Percentiles rank a stretch among this genome's conserved stretches.
phyloP scores from a whole-genome alignment of 35 echinoderm and acorn worm species.

The Apostichopus japonicus region DNA sequence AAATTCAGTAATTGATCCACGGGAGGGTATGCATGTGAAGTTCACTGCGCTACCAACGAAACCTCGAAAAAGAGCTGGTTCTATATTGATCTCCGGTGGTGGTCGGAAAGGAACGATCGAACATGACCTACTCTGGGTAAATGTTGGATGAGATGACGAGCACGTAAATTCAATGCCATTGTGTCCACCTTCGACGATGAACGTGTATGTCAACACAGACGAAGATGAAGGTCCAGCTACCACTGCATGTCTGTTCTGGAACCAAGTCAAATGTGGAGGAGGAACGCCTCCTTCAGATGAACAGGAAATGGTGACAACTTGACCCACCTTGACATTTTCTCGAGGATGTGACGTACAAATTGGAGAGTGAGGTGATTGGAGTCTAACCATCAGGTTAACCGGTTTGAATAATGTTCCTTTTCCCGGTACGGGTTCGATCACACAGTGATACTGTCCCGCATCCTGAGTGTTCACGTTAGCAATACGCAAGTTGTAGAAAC shows the following conservation, averaged over 20 bases:
- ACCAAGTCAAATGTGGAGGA: neutral
- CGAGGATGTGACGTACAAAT: neutral
- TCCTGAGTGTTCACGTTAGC: conserved; percentile 1
- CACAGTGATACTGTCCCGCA: conserved; percentile 24
- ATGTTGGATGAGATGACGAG: conserved; percentile 8
- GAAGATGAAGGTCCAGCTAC: conserved; percentile 1
- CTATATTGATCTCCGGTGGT: neutral
- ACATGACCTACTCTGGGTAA: neutral
- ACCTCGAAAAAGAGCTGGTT: neutral
- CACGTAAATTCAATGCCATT: conserved; percentile 43
- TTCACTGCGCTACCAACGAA: neutral
- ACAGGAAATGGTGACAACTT: conserved; percentile 5
- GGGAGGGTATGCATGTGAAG: conserved; percentile 14
- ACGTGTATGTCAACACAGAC: neutral
- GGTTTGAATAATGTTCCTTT: neutral
- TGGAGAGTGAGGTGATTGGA: neutral
- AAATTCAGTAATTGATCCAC: neutral
- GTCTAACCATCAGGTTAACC: neutral
- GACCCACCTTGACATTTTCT: neutral
- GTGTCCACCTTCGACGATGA: conserved; percentile 16
- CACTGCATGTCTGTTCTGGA: neutral
- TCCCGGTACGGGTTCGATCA: neutral
- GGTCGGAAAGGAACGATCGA: neutral
- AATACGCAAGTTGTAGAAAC: conserved; percentile 22
- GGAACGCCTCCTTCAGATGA: conserved; percentile 23